These are phyloP conservation scores for Morone chrysops DNA, from an alignment of 2,113 vertebrate genomes.

Conservation along the genomic window DNA sequence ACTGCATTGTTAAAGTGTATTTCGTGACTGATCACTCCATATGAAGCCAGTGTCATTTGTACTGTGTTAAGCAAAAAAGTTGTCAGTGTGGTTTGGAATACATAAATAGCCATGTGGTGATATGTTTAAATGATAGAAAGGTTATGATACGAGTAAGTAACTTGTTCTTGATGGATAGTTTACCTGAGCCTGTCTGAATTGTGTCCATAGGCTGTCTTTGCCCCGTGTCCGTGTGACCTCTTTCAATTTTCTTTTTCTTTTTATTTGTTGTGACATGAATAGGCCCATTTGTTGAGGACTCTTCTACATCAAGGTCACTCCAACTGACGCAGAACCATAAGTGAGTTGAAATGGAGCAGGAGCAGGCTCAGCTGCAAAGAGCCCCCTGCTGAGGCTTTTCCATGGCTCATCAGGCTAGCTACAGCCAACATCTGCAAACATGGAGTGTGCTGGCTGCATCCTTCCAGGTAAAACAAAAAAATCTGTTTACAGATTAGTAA, in stretches of 20 bases:
- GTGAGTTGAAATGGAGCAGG: slow-evolving; percentile 11
- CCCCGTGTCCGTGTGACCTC: neutral
- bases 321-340: neutral
- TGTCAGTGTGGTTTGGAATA: slow-evolving; percentile 3
- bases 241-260: neutral
- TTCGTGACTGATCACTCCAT: slow-evolving; percentile 12
- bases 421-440: slow-evolving; percentile 23
- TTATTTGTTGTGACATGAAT: slow-evolving; percentile 4
- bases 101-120: neutral
- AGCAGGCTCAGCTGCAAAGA: slow-evolving; percentile 24
- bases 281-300: slow-evolving; percentile 7
- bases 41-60: neutral
- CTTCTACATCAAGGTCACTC: slow-evolving; percentile 47
- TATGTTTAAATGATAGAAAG: slow-evolving; percentile 9
- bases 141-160: neutral
- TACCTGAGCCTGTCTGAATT: neutral
- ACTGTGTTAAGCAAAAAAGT: neutral
- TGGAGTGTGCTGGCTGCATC: neutral
- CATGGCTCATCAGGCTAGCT: slow-evolving; percentile 26
- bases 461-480: neutral
- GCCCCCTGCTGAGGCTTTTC: slow-evolving; percentile 24
- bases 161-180: neutral
- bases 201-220: neutral
- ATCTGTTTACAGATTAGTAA: neutral
- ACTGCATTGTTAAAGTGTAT: neutral